Evolutionary conservation across 2,888 invertebrate species (phyloP), one percentile per base, ranked within the genome.

Genomic region (Lucinisca nassula): DNA sequence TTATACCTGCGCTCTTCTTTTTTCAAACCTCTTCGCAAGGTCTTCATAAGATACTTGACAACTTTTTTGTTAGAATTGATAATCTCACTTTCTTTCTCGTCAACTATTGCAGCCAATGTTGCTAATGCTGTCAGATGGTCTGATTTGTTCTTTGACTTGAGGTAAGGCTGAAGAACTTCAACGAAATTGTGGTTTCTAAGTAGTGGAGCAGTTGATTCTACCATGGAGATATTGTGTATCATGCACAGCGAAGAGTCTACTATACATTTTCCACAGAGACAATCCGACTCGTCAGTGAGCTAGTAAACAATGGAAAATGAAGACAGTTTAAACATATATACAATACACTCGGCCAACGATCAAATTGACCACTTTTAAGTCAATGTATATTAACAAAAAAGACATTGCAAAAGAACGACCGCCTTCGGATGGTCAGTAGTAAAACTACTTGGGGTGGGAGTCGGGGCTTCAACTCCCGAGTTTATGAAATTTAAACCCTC

Each of bases 11-110:
- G 75, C 0, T 72, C 17, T 24, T 72, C 45, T 14, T 77, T 75
- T 2, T 79, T 67, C 61, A 83, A n/a, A 6, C 89, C 89, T 21
- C 88, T 86, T 55, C 61, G 40, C 3, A 89, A 24, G 38, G 49
- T 78, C 24, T 84, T 51, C 75, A 88, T 37, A n/a, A 90, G 40
- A n/a, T 83, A 87, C 35, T 72, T 45, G 32, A 90, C 81, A 10
- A 40, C 72, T 14, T 78, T 49, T 21, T 49, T 55, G n/a, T 79
- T 84, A 0, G 87, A 32, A 38, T 79, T 73, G 10, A 90, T 82
- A 14, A 89, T 72, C 21, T 32, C 67, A 35, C 67, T 67, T 35
- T 67, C 67, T 21, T 67, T 67, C 3, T 67, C 67, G 21, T 67
- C 67, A 1, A 67, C 35, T 4, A 67, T 82, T 1, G 67, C 67